phyloP scores from a whole-genome alignment of 1,140 invertebrate species.

The Acromyrmex echinatior region DNA sequence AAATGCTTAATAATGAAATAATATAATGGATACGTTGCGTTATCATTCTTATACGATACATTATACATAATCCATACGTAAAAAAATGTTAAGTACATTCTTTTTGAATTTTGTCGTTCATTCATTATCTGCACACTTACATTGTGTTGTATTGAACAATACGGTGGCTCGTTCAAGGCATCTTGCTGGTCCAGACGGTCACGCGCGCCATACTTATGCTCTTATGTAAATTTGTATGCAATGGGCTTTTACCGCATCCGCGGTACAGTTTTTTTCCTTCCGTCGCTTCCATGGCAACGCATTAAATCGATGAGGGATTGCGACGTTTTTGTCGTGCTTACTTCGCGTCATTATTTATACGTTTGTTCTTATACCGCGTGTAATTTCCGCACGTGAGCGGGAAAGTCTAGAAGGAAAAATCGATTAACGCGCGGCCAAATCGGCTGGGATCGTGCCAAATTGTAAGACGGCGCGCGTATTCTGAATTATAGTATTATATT shows the following conservation, averaged over 20 bases:
- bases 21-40: not conserved
- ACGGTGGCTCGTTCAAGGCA: not conserved
- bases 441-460: slow-evolving; percentile 20
- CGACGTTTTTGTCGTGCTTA: slow-evolving; percentile 59
- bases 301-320: slow-evolving; percentile 63
- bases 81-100: not conserved
- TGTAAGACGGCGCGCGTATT: slow-evolving; percentile 27
- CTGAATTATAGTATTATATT: not conserved
- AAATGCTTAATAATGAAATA: not conserved
- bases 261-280: slow-evolving; percentile 26
- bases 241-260: slow-evolving; percentile 56
- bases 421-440: slow-evolving; percentile 36
- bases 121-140: not conserved
- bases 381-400: slow-evolving; percentile 53
- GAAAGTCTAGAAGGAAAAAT: slow-evolving; percentile 48
- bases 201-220: slow-evolving; percentile 49
- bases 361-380: slow-evolving; percentile 56
- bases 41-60: not conserved
- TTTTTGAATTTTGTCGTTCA: not conserved
- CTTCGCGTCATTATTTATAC: slow-evolving; percentile 62
- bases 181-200: slow-evolving; percentile 32
- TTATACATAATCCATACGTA: not conserved
- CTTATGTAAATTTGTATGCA: slow-evolving; percentile 58
- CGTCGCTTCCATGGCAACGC: slow-evolving; percentile 58
- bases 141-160: slow-evolving; percentile 31